Percentiles rank a stretch among this genome's conserved stretches.
These are phyloP conservation scores for Altica lythri DNA, from an alignment of 2,888 invertebrate species.

Conservation along the genomic window DNA sequence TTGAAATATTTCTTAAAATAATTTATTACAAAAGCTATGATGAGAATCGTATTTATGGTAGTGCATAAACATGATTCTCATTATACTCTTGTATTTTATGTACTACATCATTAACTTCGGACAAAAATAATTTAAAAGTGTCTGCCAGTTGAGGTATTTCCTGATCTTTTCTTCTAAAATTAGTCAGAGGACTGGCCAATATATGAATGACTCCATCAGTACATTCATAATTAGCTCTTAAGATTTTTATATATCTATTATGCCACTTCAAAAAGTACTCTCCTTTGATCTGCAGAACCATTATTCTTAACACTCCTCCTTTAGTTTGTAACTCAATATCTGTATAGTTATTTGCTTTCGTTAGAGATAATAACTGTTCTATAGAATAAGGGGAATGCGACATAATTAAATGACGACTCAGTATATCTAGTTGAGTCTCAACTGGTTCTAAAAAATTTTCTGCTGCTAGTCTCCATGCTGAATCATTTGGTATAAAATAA, in stretches of 20 bases:
- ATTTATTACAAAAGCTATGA: too few species aligned
- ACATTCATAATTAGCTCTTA: conserved; percentile 89
- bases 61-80: too few species aligned
- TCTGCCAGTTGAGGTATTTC: too few species aligned
- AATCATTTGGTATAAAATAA: conserved; percentile 86
- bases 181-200: conserved; percentile 72
- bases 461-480: conserved; percentile 72
- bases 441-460: conserved; percentile 31
- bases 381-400: conserved; percentile 75
- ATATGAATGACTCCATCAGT: conserved; percentile 94
- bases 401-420: conserved; percentile 82
- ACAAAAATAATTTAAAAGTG: too few species aligned
- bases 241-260: conserved; percentile 76
- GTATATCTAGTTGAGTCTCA: too few species aligned
- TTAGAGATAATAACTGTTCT: conserved; percentile 61
- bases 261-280: conserved; percentile 46
- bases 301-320: conserved; percentile 41
- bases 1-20: too few species aligned
- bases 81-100: too few species aligned
- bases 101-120: too few species aligned
- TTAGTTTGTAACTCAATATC: conserved; percentile 33
- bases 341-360: conserved; percentile 33
- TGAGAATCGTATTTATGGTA: too few species aligned
- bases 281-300: conserved; percentile 39
- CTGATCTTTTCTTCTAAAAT: conserved; percentile 29